phyloP scores from a whole-genome alignment of 2,797 vertebrate species.

The Alcedo quadribrachys region DNA sequence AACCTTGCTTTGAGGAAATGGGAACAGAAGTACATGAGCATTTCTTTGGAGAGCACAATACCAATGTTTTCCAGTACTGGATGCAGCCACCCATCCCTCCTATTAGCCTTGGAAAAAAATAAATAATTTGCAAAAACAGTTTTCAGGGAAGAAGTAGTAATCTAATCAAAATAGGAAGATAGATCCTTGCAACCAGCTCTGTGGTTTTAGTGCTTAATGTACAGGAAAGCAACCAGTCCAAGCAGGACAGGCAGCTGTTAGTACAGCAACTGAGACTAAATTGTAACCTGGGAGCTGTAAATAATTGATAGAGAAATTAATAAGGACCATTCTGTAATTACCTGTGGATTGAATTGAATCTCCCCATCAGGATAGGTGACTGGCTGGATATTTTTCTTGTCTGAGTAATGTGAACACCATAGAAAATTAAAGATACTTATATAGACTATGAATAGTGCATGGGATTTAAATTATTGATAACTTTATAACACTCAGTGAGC shows the following conservation, averaged over 20 bases:
- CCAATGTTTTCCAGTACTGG: not conserved
- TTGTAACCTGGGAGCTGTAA: not conserved
- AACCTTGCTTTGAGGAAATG: not conserved
- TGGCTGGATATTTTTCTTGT: not conserved
- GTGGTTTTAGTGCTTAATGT: not conserved
- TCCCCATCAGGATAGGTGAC: not conserved
- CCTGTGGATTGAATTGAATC: not conserved
- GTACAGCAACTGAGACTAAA: not conserved
- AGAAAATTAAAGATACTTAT: not conserved
- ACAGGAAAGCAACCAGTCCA: not conserved
- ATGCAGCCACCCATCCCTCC: not conserved
- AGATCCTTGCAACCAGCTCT: not conserved
- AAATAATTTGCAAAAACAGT: not conserved
- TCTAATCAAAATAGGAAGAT: not conserved
- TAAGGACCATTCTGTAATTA: not conserved
- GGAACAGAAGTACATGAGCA: not conserved
- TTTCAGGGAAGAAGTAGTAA: not conserved
- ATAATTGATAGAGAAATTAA: slow-evolving; percentile 17
- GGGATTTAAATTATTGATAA: not conserved
- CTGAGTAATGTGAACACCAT: not conserved
- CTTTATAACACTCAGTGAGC: not conserved
- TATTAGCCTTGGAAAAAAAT: not conserved
- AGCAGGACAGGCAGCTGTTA: not conserved
- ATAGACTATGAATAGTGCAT: not conserved
- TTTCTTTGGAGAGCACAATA: not conserved